Base-by-base conservation (phyloP, 2,888 invertebrate species). In the Saturnia pavonia region DNA sequence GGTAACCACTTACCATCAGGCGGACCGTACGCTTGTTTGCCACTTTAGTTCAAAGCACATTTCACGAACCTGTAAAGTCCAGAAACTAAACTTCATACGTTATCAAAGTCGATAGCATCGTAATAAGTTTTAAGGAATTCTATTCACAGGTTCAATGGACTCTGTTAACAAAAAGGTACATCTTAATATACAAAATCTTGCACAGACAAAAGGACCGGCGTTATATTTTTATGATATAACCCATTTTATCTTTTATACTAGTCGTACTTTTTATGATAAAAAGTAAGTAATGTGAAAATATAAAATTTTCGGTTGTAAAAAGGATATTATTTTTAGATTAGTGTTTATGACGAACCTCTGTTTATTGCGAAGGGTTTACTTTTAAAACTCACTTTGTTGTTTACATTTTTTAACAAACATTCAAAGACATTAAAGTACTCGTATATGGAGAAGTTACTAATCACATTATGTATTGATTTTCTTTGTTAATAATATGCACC, bases 151-250 rank as follows among this genome's bases (percentile, higher is more conserved):
- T 71, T n/a, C 40, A n/a, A 43, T 63, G 22, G 70, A 22, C n/a
- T 54, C 27, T 65, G 40, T 27, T 65, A 60, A 66, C 71, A 66
- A 71, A 71, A 69, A 65, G 69, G 65, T 68, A 45, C 42, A 57
- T 66, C 65, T 27, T 70, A 76, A 74, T 72, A 43, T 40, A 69
- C 22, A 22, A 40, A 67, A 70, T 63, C 73, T 22, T n/a, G 16
- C 51, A n/a, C 69, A 76, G 70, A 78, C 72, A 71, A 69, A 69
- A 40, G 65, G 67, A 70, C 72, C 73, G 70, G 70, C 12, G 65
- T 72, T 72, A 54, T 12, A 68, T 75, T 54, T 78, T 80, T 80
- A 80, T 75, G 77, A 74, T 75, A 70, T 63, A 63, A 60, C 19
- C 51, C 75, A 72, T 80, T 77, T 72, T 72, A 69, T 69, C 69